phyloP scores from a whole-genome alignment of 2,113 vertebrate species.

The Corynorhinus townsendii region DNA sequence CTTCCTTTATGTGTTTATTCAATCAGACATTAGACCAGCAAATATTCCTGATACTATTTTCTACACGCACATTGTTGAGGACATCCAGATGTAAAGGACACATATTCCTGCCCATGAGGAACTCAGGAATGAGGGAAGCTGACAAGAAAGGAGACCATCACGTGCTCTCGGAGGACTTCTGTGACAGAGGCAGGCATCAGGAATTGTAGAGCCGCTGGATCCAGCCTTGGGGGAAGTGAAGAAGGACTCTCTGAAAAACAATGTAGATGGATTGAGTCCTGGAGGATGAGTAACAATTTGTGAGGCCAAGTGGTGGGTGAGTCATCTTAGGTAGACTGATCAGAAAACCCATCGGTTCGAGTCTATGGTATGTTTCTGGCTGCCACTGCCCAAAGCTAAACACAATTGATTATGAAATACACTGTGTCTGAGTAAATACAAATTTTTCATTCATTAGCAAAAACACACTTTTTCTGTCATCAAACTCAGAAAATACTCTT shows the following conservation, averaged over 20 bases:
- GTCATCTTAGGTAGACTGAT: background rate
- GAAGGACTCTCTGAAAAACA: background rate
- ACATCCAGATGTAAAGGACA: background rate
- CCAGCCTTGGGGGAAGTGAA: background rate
- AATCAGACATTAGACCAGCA: background rate
- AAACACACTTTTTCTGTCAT: background rate
- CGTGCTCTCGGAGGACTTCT: fast-evolving
- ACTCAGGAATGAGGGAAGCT: background rate
- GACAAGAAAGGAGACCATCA: background rate
- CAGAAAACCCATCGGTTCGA: background rate
- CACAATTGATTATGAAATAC: background rate
- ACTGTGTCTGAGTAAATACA: background rate
- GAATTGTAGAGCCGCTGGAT: background rate
- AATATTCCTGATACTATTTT: background rate
- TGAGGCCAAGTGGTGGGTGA: background rate
- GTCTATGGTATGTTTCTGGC: background rate
- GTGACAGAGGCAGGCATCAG: background rate
- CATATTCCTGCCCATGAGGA: background rate
- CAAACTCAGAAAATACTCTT: background rate
- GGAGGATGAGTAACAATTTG: background rate
- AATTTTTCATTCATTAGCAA: background rate
- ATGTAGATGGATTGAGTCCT: background rate
- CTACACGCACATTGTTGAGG: background rate
- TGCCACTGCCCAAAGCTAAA: background rate
- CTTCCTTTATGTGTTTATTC: background rate